Evolutionary conservation across 2,113 vertebrate genomes (phyloP).

Genomic region (Pardalotus punctatus): DNA sequence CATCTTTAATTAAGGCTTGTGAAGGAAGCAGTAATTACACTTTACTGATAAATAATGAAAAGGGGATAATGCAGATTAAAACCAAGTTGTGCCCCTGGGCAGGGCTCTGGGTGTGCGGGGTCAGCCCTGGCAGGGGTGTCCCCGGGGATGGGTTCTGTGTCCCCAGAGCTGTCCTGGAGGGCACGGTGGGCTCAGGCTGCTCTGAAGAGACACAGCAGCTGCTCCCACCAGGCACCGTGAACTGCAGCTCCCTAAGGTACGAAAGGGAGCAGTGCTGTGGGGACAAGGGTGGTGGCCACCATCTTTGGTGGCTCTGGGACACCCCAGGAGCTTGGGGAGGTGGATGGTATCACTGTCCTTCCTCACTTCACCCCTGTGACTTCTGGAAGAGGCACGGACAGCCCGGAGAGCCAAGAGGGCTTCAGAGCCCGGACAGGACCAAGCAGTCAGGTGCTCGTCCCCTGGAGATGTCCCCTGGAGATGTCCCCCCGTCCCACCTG

Average conservation of each 20-base stretch:
- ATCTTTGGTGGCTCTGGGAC: background rate
- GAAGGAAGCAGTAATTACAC: slow-evolving; percentile 34
- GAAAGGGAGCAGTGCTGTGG: background rate
- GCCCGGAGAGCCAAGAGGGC: background rate
- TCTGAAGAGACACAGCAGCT: background rate
- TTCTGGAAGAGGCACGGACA: background rate
- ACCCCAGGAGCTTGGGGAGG: fast-evolving
- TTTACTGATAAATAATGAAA: slow-evolving; percentile 43
- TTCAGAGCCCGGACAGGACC: background rate
- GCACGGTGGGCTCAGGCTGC: background rate
- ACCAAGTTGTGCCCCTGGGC: background rate
- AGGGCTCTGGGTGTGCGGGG: background rate
- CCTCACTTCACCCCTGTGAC: background rate
- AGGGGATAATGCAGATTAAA: background rate
- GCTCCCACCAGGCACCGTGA: background rate
- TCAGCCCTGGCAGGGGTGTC: background rate
- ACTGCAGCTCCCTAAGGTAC: background rate
- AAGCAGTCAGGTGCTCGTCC: background rate
- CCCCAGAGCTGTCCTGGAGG: background rate
- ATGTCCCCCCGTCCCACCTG: background rate
- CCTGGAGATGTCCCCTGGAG: background rate
- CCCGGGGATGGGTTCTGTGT: background rate
- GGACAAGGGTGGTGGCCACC: background rate
- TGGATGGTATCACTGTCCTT: background rate
- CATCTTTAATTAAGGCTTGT: slow-evolving; percentile 42